Conservation (phyloP, 1,140 invertebrate genomes). For the Drosophila baimaii region DNA sequence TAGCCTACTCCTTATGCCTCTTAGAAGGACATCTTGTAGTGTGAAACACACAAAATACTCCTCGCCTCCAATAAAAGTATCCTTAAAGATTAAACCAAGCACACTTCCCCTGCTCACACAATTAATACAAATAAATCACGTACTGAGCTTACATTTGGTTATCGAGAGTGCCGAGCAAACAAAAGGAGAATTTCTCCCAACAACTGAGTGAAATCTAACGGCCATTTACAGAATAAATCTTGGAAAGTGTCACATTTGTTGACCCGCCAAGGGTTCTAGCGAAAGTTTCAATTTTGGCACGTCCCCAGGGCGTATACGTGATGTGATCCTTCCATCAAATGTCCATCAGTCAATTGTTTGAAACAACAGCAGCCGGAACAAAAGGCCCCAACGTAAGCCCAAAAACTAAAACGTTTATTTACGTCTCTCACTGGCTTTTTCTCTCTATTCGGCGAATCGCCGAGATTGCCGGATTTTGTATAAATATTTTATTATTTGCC, state of each 20-base stretch:
- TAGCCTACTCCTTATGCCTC: too few species aligned
- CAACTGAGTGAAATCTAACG: constrained; percentile 18
- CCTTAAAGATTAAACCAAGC: neutral
- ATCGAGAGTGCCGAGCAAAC: neutral
- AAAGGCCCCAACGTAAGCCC: constrained; percentile 1
- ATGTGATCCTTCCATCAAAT: constrained; percentile 57
- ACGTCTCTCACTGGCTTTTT: neutral
- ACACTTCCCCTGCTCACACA: neutral
- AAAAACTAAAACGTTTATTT: constrained; percentile 25
- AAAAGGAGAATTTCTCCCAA: neutral
- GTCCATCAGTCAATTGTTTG: constrained; percentile 54
- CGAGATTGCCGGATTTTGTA: constrained; percentile 17
- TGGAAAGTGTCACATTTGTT: constrained; percentile 43
- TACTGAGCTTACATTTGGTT: neutral
- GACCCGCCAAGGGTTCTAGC: constrained; percentile 23
- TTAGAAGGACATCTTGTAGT: too few species aligned
- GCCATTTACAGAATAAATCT: constrained; percentile 45
- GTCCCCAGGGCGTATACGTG: constrained; percentile 51
- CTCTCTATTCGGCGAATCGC: constrained; percentile 2
- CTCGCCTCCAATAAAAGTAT: neutral
- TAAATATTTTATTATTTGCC: constrained; percentile 51
- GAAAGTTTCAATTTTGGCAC: constrained; percentile 47
- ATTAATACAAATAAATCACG: constrained; percentile 5
- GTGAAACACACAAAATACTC: neutral
- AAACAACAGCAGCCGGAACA: constrained; percentile 7